Conservation (phyloP, 2,797 vertebrate genomes). For the Hylomyscus alleni region DNA sequence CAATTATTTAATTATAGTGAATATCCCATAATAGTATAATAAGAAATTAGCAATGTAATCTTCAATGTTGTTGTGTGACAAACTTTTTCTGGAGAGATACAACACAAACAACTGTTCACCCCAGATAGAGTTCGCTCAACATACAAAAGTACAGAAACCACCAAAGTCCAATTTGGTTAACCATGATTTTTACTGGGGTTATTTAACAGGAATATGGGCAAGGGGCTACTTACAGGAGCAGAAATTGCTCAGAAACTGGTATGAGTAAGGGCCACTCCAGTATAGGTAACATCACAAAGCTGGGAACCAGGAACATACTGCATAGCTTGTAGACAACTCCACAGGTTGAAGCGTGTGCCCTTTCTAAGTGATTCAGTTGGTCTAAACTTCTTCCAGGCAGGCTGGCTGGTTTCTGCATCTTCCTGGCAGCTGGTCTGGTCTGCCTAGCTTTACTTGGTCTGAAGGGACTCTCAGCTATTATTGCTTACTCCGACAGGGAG, state of each 20-base stretch:
- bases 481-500: not conserved
- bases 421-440: not conserved
- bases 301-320: not conserved
- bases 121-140: not conserved
- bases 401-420: not conserved
- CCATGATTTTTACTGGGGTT: not conserved
- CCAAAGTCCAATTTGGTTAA: not conserved
- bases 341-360: not conserved
- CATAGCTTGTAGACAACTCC: too few species aligned
- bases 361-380: not conserved
- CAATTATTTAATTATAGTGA: not conserved
- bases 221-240: not conserved
- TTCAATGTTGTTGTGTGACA: not conserved
- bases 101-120: too few species aligned
- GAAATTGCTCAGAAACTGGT: not conserved
- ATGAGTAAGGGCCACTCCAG: not conserved
- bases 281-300: not conserved
- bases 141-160: not conserved
- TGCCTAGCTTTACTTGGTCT: not conserved
- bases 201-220: not conserved
- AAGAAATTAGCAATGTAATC: constrained; percentile 19
- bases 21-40: not conserved
- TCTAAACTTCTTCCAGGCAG: not conserved
- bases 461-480: not conserved
- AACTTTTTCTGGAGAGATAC: not conserved